Base-by-base conservation (phyloP, 2,797 vertebrate genomes). In the Bovichtus variegatus region DNA sequence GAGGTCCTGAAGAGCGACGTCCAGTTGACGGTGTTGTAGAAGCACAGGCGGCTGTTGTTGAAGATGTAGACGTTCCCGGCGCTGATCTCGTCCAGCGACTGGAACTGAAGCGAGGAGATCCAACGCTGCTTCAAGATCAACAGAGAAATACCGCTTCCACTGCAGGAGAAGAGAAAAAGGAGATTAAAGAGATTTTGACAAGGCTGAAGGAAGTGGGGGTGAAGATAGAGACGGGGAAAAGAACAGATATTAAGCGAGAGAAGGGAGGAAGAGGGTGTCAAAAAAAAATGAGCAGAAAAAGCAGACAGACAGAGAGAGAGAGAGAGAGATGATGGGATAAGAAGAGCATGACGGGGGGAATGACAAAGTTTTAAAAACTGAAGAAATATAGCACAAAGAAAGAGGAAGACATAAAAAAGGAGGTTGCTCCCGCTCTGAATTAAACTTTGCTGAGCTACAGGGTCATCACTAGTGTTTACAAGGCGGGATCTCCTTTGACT, bases 21-120 rank as follows among this genome's bases (percentile, higher is more conserved):
- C 98, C 98, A 99, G 92, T 99, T 99, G 86, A 99, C 95, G 0
- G 98, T 99, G 89, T 98, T 97, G 91, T 99, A 99, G 91, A 97
- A 99, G 83, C 98, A 99, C 66, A 99, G 64, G 49, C 96, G 97
- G 89, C 95, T 98, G 91, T 99, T 99, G 94, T 99, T 98, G 25
- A 96, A 97, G 84, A 99, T 98, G 91, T 99, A 99, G 76, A 99
- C 96, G n/a, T 97, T 99, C 6, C 98, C 98, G 0, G 98, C 98
- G 3, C 98, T 99, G 94, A 99, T 99, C 82, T 99, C 97, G 61
- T 95, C 95, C 88, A 99, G 81, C 1, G 98, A 97, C 90, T 99
- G 98, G 76, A 99, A 97, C 60, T 97, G 96, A 11, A 99, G 95
- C 0, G 98, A 97, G 15, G 96, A 96, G 89, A 99, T 97, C 92